Conservation (phyloP, 2,113 vertebrate species). For the Apistogramma diplotaenia region DNA sequence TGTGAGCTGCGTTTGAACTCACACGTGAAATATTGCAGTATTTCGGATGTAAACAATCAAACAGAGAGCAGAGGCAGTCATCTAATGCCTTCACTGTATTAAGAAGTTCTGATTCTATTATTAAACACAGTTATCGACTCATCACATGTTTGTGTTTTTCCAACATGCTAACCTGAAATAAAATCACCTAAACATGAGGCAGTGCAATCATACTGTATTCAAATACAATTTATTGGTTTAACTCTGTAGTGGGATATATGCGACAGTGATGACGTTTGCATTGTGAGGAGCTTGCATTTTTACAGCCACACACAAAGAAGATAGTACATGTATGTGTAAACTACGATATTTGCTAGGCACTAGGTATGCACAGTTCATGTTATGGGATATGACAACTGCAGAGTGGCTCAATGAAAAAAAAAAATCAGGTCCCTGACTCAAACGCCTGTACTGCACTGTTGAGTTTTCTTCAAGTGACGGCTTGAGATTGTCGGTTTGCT, state of each 20-base stretch:
- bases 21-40: neutral
- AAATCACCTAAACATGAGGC: conserved; percentile 11
- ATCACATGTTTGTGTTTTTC: neutral
- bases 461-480: neutral
- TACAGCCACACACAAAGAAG: conserved; percentile 58
- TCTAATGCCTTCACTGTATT: conserved; percentile 39
- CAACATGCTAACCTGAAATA: neutral
- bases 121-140: neutral
- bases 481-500: neutral
- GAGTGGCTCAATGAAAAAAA: conserved; percentile 15
- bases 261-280: conserved; percentile 47
- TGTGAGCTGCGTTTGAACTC: fast-evolving
- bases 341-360: conserved; percentile 64
- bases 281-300: conserved; percentile 44
- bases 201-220: conserved; percentile 26
- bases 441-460: neutral
- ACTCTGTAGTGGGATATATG: conserved; percentile 51
- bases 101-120: neutral
- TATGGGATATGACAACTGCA: conserved; percentile 14
- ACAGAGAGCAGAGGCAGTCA: conserved; percentile 1
- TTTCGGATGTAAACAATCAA: neutral
- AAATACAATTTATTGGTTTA: conserved; percentile 58
- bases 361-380: conserved; percentile 57
- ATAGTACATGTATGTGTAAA: conserved; percentile 47
- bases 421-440: conserved; percentile 26